phyloP scores from a whole-genome alignment of 2,888 invertebrate species.

The Alentia gelatinosa region DNA sequence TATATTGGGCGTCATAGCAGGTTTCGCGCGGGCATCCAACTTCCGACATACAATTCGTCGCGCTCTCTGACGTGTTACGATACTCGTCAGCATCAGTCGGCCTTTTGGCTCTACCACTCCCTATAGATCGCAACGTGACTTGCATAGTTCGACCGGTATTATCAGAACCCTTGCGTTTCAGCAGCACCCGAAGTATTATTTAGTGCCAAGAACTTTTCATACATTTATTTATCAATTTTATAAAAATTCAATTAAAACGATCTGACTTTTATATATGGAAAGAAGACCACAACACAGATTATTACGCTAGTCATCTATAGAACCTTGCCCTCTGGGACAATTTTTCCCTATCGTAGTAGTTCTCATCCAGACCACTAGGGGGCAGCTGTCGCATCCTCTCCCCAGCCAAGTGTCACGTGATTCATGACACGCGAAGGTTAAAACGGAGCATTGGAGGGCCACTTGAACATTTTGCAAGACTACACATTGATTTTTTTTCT shows the following conservation, averaged over 20 bases:
- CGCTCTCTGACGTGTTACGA: too few species aligned
- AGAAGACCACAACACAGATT: not conserved
- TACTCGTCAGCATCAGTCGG: too few species aligned
- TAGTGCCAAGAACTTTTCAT: too few species aligned
- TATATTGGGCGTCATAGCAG: not conserved
- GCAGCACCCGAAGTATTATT: too few species aligned
- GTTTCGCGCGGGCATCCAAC: not conserved
- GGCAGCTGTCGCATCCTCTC: slow-evolving; percentile 11
- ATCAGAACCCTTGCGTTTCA: not conserved
- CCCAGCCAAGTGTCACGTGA: slow-evolving; percentile 28
- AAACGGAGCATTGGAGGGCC: slow-evolving; percentile 48
- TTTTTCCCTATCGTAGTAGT: too few species aligned
- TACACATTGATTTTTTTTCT: slow-evolving; percentile 31
- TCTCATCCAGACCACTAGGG: not conserved
- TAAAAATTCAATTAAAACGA: not conserved
- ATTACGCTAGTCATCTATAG: not conserved
- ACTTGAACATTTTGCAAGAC: slow-evolving; percentile 51
- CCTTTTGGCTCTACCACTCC: too few species aligned
- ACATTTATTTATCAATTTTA: not conserved
- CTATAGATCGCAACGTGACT: too few species aligned
- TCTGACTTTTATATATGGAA: not conserved
- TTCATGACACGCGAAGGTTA: slow-evolving; percentile 5
- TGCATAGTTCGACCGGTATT: not conserved
- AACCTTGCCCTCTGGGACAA: too few species aligned
- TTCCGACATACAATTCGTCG: not conserved